A percentile compares a stretch with the other conserved stretches of the same genome.
Evolutionary conservation across 2,797 vertebrate species (phyloP).

Genomic region (Arnoldichthys spilopterus): DNA sequence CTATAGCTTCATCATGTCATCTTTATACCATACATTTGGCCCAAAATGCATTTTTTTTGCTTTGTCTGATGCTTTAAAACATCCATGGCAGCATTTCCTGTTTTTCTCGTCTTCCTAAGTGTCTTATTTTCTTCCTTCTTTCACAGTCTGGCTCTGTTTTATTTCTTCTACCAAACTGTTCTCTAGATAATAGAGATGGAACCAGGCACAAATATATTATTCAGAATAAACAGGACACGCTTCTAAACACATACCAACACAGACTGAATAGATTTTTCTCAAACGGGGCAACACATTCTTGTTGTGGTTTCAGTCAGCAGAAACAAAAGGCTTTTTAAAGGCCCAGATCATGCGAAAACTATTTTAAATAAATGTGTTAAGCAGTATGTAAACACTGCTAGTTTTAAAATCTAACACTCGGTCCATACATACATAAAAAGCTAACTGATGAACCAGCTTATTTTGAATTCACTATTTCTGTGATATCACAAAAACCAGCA

Average conservation of each 20-base stretch:
- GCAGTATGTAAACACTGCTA: no score
- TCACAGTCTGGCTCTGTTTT: neutral
- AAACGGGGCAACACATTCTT: neutral
- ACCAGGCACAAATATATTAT: neutral
- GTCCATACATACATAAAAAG: no score
- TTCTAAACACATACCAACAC: neutral
- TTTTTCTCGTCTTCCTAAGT: conserved; percentile 43
- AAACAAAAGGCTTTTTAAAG: no score
- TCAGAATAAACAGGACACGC: neutral
- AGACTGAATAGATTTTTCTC: neutral
- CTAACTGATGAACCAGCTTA: no score
- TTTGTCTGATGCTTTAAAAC: neutral
- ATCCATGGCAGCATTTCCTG: neutral
- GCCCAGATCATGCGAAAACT: no score
- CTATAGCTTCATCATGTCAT: conserved; percentile 57
- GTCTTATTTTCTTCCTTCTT: no score
- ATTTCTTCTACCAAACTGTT: conserved; percentile 54
- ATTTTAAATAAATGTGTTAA: no score
- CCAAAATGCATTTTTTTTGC: neutral
- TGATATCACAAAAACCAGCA: no score
- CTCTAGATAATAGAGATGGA: neutral
- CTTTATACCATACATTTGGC: conserved; percentile 44
- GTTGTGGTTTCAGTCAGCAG: no score
- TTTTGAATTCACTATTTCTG: no score
- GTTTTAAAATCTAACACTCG: no score